These are phyloP conservation scores for Eulimnadia texana DNA, from an alignment of 1,140 invertebrate genomes.

Conservation along the genomic window DNA sequence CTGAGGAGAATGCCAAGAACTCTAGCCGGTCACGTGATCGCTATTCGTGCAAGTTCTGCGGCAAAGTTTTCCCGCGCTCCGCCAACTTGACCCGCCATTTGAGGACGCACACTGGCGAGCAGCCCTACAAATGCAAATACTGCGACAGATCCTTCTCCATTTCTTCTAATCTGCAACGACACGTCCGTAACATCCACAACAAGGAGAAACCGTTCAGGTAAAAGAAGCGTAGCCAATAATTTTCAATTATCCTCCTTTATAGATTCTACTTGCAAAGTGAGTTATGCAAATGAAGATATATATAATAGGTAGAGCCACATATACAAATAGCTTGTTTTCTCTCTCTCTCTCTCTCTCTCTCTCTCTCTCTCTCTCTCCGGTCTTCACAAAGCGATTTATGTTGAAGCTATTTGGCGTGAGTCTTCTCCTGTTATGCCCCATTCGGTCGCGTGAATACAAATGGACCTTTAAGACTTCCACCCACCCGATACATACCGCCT, in stretches of 20 bases:
- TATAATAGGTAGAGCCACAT: too few species aligned
- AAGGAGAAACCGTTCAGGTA: conserved; percentile 70
- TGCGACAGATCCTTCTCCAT: conserved; percentile 98
- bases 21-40: conserved; percentile 57
- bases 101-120: conserved; percentile 94
- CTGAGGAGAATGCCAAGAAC: conserved; percentile 32
- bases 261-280: too few species aligned
- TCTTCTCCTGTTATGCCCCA: not conserved
- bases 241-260: not conserved
- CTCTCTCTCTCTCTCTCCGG: too few species aligned
- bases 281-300: too few species aligned
- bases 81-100: conserved; percentile 93
- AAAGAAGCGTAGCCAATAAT: not conserved
- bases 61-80: conserved; percentile 92
- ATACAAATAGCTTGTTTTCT: too few species aligned
- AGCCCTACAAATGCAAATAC: conserved; percentile 95
- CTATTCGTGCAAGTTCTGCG: conserved; percentile 96
- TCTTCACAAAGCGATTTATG: not conserved
- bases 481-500: not conserved
- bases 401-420: not conserved
- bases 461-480: not conserved
- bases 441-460: not conserved
- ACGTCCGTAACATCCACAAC: conserved; percentile 99
- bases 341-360: too few species aligned
- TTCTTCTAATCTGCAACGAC: conserved; percentile 93